Evolutionary conservation across 2,888 invertebrate species (phyloP).

Genomic region (Lycaena phlaeas): DNA sequence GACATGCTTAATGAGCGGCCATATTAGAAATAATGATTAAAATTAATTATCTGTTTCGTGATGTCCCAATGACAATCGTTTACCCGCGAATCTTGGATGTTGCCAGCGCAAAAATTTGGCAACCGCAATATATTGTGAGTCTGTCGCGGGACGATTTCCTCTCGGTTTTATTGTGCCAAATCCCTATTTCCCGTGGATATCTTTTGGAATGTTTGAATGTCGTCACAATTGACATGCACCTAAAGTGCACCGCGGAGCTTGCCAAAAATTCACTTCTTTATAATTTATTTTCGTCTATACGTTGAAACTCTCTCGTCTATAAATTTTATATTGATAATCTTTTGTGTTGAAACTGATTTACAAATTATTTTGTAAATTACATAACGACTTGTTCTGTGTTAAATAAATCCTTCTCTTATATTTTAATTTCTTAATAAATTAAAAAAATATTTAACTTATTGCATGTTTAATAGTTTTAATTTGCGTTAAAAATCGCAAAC

Average conservation of each 20-base stretch:
- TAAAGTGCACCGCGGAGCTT: slow-evolving; percentile 15
- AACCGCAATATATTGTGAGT: slow-evolving; percentile 14
- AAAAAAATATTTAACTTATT: too few species aligned
- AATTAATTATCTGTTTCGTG: slow-evolving; percentile 18
- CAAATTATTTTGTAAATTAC: too few species aligned
- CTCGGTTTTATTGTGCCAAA: slow-evolving; percentile 19
- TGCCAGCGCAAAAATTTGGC: slow-evolving; percentile 33
- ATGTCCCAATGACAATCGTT: neutral
- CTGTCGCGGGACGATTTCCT: slow-evolving; percentile 21
- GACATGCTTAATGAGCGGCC: slow-evolving; percentile 29
- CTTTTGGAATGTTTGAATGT: slow-evolving; percentile 16
- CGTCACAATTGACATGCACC: slow-evolving; percentile 13
- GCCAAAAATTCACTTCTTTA: slow-evolving; percentile 10
- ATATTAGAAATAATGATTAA: slow-evolving; percentile 32
- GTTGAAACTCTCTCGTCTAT: slow-evolving; percentile 1
- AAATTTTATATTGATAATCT: too few species aligned
- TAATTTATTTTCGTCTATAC: slow-evolving; percentile 3
- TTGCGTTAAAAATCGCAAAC: too few species aligned
- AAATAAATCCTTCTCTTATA: too few species aligned
- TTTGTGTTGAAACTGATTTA: too few species aligned
- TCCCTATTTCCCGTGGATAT: slow-evolving; percentile 23
- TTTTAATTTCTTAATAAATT: too few species aligned
- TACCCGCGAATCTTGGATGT: slow-evolving; percentile 7
- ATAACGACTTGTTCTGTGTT: too few species aligned
- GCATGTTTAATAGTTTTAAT: too few species aligned